Base-by-base conservation (phyloP, 1,140 invertebrate species). In the Brachionus koreanus region DNA sequence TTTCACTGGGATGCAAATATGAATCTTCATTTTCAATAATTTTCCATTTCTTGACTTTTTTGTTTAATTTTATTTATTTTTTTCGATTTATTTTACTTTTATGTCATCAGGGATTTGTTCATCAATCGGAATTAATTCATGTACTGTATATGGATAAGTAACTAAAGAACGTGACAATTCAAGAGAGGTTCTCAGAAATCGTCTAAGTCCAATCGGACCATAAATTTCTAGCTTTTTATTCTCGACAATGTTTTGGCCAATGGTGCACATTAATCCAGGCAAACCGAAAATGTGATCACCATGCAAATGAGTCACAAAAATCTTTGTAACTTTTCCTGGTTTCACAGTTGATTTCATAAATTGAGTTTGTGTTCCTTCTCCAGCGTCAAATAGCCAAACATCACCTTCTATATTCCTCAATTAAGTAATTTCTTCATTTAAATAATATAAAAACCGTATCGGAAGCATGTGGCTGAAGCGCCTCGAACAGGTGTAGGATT, bases 271-370 rank as follows among this genome's bases (percentile, higher is more conserved):
- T 5, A 90, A 84, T 5, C 89, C 89, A 33, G 89, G 89, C 13
- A 90, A 83, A n/a, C 89, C 89, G 87, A 88, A 90, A 52, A 88
- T 85, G 86, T 90, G 89, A 85, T 90, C 90, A 37, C 90, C 90
- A 86, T 90, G 90, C 10, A 90, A 86, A 87, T 90, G 90, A 46
- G 89, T 88, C 39, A 90, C 89, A 84, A 90, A 90, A 35, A 90
- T 89, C 83, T 89, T 89, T 61, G 83, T 87, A n/a, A 90, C 87
- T 83, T 86, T 87, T 23, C 88, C 85, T 16, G 86, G 84, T 82
- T 86, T 87, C 1, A 90, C 61, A 2, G 82, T 76, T 83, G 86
- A 88, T 81, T 87, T 88, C 85, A 89, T 88, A n/a, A 90, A 43
- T 84, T 90, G 89, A 33, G 87, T 86, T 83, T 90, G 89, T 19